These are phyloP conservation scores for Enteromius anoplus DNA, from an alignment of 2,797 vertebrate genomes.

Conservation along the genomic window DNA sequence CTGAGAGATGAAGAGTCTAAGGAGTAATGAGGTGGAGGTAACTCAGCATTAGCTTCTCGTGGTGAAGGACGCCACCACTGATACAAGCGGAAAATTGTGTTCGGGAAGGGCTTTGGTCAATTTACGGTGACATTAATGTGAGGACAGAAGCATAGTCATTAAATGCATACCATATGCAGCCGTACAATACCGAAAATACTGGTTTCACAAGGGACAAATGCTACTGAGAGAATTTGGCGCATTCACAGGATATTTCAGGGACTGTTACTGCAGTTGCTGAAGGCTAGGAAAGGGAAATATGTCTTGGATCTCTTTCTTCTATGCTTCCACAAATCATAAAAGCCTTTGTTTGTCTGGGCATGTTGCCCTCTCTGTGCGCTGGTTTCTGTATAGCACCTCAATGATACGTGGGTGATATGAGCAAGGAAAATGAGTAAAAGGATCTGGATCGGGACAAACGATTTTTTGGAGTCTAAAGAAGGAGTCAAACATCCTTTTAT, in stretches of 20 bases:
- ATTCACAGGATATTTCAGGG: background rate
- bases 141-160: background rate
- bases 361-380: constrained; percentile 36
- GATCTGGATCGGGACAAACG: constrained; percentile 6
- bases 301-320: constrained; percentile 34
- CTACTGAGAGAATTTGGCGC: background rate
- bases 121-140: background rate
- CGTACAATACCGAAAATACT: background rate
- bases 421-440: constrained; percentile 26
- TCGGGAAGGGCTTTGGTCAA: background rate
- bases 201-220: background rate
- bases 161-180: constrained; percentile 10
- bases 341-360: constrained; percentile 57
- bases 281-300: constrained; percentile 4
- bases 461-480: constrained; percentile 18
- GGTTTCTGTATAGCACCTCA: constrained; percentile 45
- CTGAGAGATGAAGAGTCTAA: background rate
- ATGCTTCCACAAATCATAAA: constrained; percentile 56
- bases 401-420: constrained; percentile 44
- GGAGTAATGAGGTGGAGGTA: constrained; percentile 1
- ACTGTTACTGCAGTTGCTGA: constrained; percentile 23
- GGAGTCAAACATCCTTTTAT: background rate
- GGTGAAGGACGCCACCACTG: background rate
- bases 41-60: background rate
- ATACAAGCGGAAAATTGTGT: background rate